A percentile compares a stretch with the other conserved stretches of the same genome.
Conservation (phyloP, 2,888 invertebrate species). For the Pyrocoelia pectoralis region DNA sequence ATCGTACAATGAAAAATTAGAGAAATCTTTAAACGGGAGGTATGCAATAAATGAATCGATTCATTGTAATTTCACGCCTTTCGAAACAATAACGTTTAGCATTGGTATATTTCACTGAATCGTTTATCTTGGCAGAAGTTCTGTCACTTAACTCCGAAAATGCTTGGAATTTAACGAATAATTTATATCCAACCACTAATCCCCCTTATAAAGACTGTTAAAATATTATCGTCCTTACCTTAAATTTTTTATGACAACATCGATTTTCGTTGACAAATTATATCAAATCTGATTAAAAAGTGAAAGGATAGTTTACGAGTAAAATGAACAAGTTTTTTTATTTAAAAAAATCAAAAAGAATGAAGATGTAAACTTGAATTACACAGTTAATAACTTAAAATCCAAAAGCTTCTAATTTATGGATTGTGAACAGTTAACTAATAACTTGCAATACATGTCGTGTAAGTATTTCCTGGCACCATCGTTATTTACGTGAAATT, state of each 20-base stretch:
- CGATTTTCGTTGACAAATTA: no score
- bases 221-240: not conserved
- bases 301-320: no score
- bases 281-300: no score
- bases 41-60: constrained; percentile 46
- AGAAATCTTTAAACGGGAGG: constrained; percentile 22
- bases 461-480: no score
- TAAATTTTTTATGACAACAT: not conserved
- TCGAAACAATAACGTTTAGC: constrained; percentile 52
- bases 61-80: constrained; percentile 54
- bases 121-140: constrained; percentile 49
- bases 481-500: no score
- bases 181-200: constrained; percentile 35
- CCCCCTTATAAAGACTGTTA: constrained; percentile 7
- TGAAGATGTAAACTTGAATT: no score
- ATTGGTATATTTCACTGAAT: constrained; percentile 51
- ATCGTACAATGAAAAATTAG: constrained; percentile 22
- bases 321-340: no score
- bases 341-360: no score
- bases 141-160: constrained; percentile 33
- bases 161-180: constrained; percentile 28
- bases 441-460: no score
- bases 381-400: no score
- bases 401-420: no score
- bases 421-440: no score